These are phyloP conservation scores for Masnerella sp. DNA, from an alignment of 2,888 invertebrate species.

Conservation along the genomic window DNA sequence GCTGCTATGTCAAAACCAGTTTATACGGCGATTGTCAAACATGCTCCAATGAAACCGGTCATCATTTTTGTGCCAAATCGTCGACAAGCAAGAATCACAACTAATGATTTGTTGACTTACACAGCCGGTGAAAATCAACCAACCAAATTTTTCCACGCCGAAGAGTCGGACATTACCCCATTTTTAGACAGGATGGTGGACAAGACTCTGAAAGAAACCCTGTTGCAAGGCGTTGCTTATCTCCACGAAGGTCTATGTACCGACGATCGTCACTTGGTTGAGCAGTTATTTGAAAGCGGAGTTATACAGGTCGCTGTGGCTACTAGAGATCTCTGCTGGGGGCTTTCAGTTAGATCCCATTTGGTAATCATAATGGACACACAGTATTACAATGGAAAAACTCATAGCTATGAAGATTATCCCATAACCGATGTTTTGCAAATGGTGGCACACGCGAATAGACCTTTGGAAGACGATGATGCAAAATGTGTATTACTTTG, in stretches of 20 bases:
- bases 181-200: slow-evolving; percentile 93
- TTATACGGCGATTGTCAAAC: slow-evolving; percentile 92
- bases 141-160: slow-evolving; percentile 92
- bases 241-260: slow-evolving; percentile 95
- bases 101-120: slow-evolving; percentile 96
- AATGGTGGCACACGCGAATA: slow-evolving; percentile 97
- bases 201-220: slow-evolving; percentile 93
- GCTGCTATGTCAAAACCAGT: slow-evolving; percentile 99
- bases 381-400: slow-evolving; percentile 84
- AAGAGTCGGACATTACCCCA: slow-evolving; percentile 90
- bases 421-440: slow-evolving; percentile 98
- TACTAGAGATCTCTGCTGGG: slow-evolving; percentile 95
- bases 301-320: slow-evolving; percentile 96
- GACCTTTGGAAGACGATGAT: slow-evolving; percentile 92
- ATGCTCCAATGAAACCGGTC: slow-evolving; percentile 90
- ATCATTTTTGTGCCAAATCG: slow-evolving; percentile 95
- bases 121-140: slow-evolving; percentile 93
- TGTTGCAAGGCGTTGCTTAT: slow-evolving; percentile 97
- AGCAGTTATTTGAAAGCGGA: slow-evolving; percentile 94
- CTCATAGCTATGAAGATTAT: slow-evolving; percentile 96
- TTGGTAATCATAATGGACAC: slow-evolving; percentile 99
- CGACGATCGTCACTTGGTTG: slow-evolving; percentile 92
- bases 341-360: slow-evolving; percentile 92
- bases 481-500: slow-evolving; percentile 98
- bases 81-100: slow-evolving; percentile 94